These are phyloP conservation scores for Cuculus canorus DNA, from an alignment of 2,797 vertebrate genomes.

Conservation along the genomic window DNA sequence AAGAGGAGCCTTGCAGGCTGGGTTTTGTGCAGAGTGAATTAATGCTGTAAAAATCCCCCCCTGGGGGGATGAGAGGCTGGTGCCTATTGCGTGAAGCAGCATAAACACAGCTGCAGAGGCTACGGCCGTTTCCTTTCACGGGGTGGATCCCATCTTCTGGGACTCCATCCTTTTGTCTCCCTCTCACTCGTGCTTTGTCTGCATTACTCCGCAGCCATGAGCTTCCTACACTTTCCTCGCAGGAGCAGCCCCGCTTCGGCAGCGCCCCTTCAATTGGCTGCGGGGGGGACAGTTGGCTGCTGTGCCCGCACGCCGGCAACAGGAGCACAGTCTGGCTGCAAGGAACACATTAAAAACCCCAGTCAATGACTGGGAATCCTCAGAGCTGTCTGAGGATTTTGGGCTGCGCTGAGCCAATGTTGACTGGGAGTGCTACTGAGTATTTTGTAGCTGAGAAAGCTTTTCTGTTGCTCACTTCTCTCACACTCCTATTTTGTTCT, in stretches of 20 bases:
- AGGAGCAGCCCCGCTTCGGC: neutral
- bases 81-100: neutral
- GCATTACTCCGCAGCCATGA: conserved; percentile 4
- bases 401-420: neutral
- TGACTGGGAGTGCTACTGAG: neutral
- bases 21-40: neutral
- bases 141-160: neutral
- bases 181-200: neutral
- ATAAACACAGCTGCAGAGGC: neutral
- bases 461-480: neutral
- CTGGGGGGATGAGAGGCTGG: neutral
- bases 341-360: neutral
- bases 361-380: neutral
- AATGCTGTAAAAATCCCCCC: neutral
- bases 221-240: neutral
- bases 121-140: neutral
- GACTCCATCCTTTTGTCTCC: neutral
- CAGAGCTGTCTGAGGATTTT: neutral
- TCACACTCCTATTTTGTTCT: neutral
- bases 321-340: neutral
- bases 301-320: neutral
- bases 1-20: neutral
- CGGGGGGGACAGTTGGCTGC: neutral
- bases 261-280: neutral
- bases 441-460: neutral